Conservation (phyloP, 2,888 invertebrate species). For the Platycheirus albimanus region DNA sequence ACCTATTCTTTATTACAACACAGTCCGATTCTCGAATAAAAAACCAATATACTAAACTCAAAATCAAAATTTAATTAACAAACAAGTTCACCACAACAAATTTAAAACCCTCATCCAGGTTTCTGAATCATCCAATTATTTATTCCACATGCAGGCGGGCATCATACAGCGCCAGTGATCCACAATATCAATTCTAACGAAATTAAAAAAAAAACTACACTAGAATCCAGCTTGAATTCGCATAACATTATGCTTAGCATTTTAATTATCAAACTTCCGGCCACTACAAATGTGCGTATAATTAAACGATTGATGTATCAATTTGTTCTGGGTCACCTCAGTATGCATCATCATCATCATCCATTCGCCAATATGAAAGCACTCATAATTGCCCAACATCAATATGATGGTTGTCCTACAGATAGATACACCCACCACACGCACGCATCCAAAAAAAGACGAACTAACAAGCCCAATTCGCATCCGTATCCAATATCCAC, state of each 20-base stretch:
- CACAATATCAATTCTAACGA: too few relatives aligned
- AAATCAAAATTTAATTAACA: too few relatives aligned
- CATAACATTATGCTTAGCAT: slow-evolving; percentile 15
- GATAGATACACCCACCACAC: slow-evolving; percentile 11
- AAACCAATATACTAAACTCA: too few relatives aligned
- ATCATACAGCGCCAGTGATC: too few relatives aligned
- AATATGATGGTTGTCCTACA: slow-evolving; percentile 9
- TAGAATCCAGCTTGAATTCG: not conserved
- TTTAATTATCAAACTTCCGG: slow-evolving; percentile 35
- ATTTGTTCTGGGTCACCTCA: slow-evolving; percentile 55
- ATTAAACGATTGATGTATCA: slow-evolving; percentile 59
- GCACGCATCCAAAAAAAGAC: slow-evolving; percentile 11
- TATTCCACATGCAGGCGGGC: too few relatives aligned
- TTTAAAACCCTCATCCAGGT: too few relatives aligned
- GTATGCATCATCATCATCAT: slow-evolving; percentile 20
- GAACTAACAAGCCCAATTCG: slow-evolving; percentile 7
- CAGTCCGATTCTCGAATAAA: too few relatives aligned
- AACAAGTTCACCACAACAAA: too few relatives aligned
- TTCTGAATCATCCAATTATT: too few relatives aligned
- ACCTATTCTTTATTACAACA: too few relatives aligned
- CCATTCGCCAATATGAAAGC: slow-evolving; percentile 12
- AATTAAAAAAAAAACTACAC: too few relatives aligned
- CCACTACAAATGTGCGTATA: slow-evolving; percentile 41
- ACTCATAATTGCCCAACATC: slow-evolving; percentile 47
- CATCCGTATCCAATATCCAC: not conserved